Evolutionary conservation across 2,797 vertebrate genomes (phyloP).

Genomic region (Sciurus vulgaris): DNA sequence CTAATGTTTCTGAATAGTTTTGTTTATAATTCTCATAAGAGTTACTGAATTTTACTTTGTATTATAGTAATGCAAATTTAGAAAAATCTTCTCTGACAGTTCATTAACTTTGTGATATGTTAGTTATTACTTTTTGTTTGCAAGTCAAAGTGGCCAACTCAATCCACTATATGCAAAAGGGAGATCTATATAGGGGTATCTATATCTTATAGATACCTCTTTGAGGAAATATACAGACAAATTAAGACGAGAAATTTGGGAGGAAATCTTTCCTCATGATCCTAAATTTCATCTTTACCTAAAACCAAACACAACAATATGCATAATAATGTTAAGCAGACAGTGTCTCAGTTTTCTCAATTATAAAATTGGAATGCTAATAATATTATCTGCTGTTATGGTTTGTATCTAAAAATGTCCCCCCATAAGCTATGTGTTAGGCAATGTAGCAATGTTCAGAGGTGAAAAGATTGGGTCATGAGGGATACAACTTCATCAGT

Average conservation of each 20-base stretch:
- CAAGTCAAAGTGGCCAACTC: not conserved
- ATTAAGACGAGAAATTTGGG: not conserved
- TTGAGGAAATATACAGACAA: not conserved
- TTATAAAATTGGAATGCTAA: not conserved
- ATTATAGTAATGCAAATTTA: not conserved
- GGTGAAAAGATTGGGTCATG: no score
- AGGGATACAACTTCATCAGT: no score
- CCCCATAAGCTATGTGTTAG: no score
- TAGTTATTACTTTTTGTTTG: conserved; percentile 34
- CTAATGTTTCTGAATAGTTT: not conserved
- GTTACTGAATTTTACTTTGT: not conserved
- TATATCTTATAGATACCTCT: not conserved
- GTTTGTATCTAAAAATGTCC: no score
- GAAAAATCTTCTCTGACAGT: conserved; percentile 4
- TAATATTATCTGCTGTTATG: not conserved
- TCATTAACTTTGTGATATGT: conserved; percentile 26
- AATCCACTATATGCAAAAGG: not conserved
- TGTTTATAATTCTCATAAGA: conserved; percentile 40
- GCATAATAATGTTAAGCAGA: not conserved
- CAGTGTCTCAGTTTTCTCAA: not conserved
- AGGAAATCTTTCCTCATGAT: not conserved
- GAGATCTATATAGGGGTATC: not conserved
- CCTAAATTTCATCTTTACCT: conserved; percentile 1
- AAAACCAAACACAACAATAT: not conserved
- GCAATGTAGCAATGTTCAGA: no score